Evolutionary conservation across 2,888 invertebrate genomes (phyloP).

Genomic region (Unio pictorum): DNA sequence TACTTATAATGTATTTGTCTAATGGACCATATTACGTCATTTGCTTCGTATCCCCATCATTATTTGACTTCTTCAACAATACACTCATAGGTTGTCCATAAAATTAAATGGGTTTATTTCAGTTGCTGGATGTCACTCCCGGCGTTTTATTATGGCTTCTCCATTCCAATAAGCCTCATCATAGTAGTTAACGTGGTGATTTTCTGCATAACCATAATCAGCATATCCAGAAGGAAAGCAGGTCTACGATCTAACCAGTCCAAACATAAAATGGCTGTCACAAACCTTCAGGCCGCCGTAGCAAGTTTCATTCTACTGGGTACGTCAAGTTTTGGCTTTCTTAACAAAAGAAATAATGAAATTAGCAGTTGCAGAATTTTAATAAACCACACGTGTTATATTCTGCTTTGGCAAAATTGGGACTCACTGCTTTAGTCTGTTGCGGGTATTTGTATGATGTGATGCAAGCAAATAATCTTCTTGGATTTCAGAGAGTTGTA

Average conservation of each 20-base stretch:
- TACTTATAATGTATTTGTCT: too few species aligned
- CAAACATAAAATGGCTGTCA: slow-evolving; percentile 56
- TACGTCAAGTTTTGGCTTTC: slow-evolving; percentile 17
- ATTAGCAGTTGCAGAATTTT: too few species aligned
- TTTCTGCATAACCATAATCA: slow-evolving; percentile 59
- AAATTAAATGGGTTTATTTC: slow-evolving; percentile 11
- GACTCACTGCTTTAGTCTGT: too few species aligned
- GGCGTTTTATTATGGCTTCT: slow-evolving; percentile 65
- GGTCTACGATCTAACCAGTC: slow-evolving; percentile 74
- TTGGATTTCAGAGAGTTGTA: too few species aligned
- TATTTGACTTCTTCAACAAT: not conserved
- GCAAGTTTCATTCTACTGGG: slow-evolving; percentile 68
- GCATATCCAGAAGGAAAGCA: slow-evolving; percentile 56
- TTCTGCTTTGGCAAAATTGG: too few species aligned
- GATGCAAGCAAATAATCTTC: too few species aligned
- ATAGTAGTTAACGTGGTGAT: slow-evolving; percentile 58
- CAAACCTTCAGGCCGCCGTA: slow-evolving; percentile 66
- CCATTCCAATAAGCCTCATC: slow-evolving; percentile 62
- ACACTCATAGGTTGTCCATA: not conserved
- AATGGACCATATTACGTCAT: too few species aligned
- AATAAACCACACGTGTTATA: too few species aligned
- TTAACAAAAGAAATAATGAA: too few species aligned
- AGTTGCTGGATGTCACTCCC: slow-evolving; percentile 67
- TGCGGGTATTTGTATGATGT: too few species aligned
- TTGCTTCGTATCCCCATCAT: too few species aligned